Conservation (phyloP, 2,888 invertebrate genomes). For the Cryptophagus acutangulus region DNA sequence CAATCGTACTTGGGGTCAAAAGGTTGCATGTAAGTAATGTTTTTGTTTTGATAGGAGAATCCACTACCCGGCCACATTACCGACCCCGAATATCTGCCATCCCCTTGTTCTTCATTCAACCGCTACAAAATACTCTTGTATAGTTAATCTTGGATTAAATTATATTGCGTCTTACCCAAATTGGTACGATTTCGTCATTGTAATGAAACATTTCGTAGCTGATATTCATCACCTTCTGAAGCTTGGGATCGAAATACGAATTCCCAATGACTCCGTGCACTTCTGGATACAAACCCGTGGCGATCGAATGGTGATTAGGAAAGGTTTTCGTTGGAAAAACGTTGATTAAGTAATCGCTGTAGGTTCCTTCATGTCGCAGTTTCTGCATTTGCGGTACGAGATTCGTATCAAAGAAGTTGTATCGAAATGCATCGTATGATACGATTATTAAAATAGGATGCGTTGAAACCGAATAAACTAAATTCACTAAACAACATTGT, state of each 20-base stretch:
- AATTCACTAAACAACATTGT: constrained; percentile 23
- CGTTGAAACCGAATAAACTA: constrained; percentile 36
- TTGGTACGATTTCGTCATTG: constrained; percentile 52
- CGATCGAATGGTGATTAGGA: constrained; percentile 69
- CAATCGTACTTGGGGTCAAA: constrained; percentile 49
- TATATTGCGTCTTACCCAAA: constrained; percentile 54
- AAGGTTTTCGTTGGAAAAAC: constrained; percentile 68
- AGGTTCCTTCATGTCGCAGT: constrained; percentile 54
- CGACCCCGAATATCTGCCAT: constrained; percentile 55
- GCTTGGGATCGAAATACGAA: constrained; percentile 52
- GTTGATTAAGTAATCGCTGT: constrained; percentile 56
- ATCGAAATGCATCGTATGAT: constrained; percentile 68
- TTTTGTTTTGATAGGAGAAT: constrained; percentile 51
- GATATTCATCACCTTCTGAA: constrained; percentile 36
- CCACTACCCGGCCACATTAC: constrained; percentile 69
- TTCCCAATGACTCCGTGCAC: constrained; percentile 66
- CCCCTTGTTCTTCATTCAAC: constrained; percentile 52
- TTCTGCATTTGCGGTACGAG: constrained; percentile 56
- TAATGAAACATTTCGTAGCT: constrained; percentile 54
- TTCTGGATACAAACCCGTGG: constrained; percentile 64
- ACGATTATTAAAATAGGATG: constrained; percentile 56
- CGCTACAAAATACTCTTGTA: constrained; percentile 47
- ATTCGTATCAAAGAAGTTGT: constrained; percentile 59
- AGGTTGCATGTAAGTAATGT: constrained; percentile 47
- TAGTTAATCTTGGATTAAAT: too few relatives aligned